These are phyloP conservation scores for Sparidentex hasta DNA, from an alignment of 2,797 vertebrate species.

Conservation along the genomic window DNA sequence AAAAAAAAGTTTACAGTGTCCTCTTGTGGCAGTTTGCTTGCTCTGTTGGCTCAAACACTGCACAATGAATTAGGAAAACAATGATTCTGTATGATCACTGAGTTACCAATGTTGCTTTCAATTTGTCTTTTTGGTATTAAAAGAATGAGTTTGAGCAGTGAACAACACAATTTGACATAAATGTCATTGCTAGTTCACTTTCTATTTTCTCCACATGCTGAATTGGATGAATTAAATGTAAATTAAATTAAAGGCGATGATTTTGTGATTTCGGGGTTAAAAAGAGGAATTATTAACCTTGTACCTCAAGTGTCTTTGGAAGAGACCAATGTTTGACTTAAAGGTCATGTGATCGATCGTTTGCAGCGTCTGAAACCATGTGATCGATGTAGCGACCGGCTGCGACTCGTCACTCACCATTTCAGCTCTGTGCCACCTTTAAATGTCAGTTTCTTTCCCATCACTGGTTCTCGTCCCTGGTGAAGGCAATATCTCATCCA, in stretches of 20 bases:
- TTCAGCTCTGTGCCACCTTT: conserved; percentile 3
- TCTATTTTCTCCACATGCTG: background rate
- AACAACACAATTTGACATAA: background rate
- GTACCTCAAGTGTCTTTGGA: background rate
- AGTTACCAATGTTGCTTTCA: conserved; percentile 11
- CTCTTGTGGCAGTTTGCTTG: conserved; percentile 27
- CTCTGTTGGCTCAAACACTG: conserved; percentile 32
- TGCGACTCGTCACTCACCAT: background rate
- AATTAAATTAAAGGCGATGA: background rate
- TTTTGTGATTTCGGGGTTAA: background rate
- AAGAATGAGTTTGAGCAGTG: background rate
- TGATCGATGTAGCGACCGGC: conserved; percentile 11
- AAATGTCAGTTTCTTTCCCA: conserved; percentile 22
- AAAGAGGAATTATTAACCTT: background rate
- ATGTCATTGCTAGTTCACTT: background rate
- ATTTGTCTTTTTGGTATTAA: conserved; percentile 27
- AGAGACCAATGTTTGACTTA: background rate
- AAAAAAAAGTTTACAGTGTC: conserved; percentile 28
- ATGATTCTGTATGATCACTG: conserved; percentile 27
- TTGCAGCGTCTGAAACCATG: conserved; percentile 18
- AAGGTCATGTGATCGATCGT: background rate
- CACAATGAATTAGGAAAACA: conserved; percentile 2
- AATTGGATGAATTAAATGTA: background rate
- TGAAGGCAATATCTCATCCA: conserved; percentile 1
- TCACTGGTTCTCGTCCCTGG: background rate